Conservation (phyloP, 2,888 invertebrate genomes). For the Drosophila percnosoma region DNA sequence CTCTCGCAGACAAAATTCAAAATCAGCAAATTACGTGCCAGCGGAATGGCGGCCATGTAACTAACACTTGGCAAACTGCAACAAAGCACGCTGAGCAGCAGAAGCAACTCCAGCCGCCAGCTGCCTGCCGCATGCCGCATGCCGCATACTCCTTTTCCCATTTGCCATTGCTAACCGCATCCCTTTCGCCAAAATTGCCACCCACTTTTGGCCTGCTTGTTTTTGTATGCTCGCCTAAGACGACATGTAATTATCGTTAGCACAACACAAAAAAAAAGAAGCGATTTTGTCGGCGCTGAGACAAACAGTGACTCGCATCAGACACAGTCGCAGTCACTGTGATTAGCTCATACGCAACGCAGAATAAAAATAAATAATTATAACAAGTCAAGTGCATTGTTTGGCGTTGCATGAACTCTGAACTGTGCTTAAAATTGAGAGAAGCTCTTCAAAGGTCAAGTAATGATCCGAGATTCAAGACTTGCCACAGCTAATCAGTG, state of each 20-base stretch:
- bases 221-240: conserved; percentile 52
- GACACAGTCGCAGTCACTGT: conserved; percentile 24
- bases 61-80: conserved; percentile 66
- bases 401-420: neutral
- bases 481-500: neutral
- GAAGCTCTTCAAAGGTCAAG: neutral
- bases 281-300: conserved; percentile 28
- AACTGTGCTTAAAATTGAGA: neutral
- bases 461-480: too few relatives aligned
- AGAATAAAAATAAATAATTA: neutral
- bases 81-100: conserved; percentile 5
- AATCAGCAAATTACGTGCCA: conserved; percentile 81
- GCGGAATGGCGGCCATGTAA: conserved; percentile 69
- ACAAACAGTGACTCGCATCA: conserved; percentile 25
- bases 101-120: neutral
- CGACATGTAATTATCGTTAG: conserved; percentile 78
- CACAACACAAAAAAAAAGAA: neutral
- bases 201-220: conserved; percentile 9
- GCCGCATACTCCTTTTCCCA: neutral
- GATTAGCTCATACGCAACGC: neutral
- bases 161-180: neutral
- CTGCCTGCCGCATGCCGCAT: neutral
- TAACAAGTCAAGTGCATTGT: neutral
- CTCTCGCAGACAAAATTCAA: conserved; percentile 74
- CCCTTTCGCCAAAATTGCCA: conserved; percentile 3